Evolutionary conservation across 2,113 vertebrate species (phyloP).

Genomic region (Phycodurus eques): DNA sequence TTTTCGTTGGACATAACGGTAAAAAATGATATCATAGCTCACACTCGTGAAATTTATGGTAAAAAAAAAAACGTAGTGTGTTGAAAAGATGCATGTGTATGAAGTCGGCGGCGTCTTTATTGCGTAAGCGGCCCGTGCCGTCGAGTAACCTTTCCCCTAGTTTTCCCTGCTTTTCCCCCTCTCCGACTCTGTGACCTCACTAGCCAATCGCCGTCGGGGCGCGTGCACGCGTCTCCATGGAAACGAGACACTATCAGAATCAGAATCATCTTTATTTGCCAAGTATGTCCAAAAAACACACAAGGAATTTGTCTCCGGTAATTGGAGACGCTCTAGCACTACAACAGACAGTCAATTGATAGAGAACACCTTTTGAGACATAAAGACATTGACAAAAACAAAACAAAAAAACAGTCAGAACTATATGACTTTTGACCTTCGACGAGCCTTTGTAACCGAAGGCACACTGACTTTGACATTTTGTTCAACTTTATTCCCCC

Average conservation of each 20-base stretch:
- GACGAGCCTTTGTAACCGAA: not conserved
- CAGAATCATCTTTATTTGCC: too few species aligned
- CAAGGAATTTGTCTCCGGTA: too few species aligned
- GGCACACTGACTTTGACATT: not conserved
- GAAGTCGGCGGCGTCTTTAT: not conserved
- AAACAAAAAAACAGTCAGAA: too few species aligned
- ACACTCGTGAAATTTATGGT: not conserved
- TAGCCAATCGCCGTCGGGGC: not conserved
- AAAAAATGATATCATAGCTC: not conserved
- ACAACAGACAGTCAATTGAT: too few species aligned
- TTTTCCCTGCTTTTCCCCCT: not conserved
- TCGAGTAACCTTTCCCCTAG: conserved; percentile 61
- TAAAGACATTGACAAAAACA: too few species aligned
- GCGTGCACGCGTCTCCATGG: conserved; percentile 33
- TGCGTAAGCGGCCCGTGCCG: conserved; percentile 24
- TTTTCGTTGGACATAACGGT: not conserved
- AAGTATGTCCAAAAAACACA: too few species aligned
- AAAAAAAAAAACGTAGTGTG: not conserved
- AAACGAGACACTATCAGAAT: conserved; percentile 18
- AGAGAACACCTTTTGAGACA: too few species aligned
- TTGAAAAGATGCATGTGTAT: not conserved
- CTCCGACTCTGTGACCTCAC: conserved; percentile 33
- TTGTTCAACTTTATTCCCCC: not conserved
- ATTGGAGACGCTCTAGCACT: too few species aligned
- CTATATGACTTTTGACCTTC: not conserved